Conservation (phyloP, 1,140 invertebrate genomes). For the Calosoma granatense region DNA sequence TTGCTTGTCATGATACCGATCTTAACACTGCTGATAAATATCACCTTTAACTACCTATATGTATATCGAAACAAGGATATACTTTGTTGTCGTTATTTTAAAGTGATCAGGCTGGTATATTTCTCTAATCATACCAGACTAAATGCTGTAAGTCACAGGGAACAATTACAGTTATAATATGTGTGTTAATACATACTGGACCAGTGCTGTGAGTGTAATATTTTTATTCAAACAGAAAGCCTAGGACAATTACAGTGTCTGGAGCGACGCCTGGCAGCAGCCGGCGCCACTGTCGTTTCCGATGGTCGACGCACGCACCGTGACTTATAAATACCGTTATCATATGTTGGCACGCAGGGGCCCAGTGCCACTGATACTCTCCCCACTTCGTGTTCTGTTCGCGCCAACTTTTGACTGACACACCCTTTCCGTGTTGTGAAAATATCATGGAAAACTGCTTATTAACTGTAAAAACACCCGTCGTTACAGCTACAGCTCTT, state of each 20-base stretch:
- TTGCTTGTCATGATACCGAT: too few species aligned
- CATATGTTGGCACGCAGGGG: background rate
- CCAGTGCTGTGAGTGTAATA: too few species aligned
- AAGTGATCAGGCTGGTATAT: too few species aligned
- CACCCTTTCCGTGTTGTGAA: constrained; percentile 5
- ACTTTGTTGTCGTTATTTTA: too few species aligned
- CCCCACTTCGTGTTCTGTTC: background rate
- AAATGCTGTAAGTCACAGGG: too few species aligned
- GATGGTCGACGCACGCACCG: background rate
- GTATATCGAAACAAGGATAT: too few species aligned
- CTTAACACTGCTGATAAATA: too few species aligned
- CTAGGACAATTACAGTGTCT: background rate
- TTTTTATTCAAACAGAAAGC: too few species aligned
- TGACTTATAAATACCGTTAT: constrained; percentile 1
- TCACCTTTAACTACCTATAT: too few species aligned
- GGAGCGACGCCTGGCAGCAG: background rate
- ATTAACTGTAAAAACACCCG: constrained; percentile 6
- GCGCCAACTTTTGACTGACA: constrained; percentile 3
- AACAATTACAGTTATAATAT: too few species aligned
- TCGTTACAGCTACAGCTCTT: background rate
- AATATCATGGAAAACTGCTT: constrained; percentile 8
- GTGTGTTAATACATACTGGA: too few species aligned
- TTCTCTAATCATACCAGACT: too few species aligned
- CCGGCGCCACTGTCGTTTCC: background rate
- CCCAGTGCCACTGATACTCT: background rate